Base-by-base conservation (phyloP, 2,113 vertebrate species). In the Alligator sinensis region DNA sequence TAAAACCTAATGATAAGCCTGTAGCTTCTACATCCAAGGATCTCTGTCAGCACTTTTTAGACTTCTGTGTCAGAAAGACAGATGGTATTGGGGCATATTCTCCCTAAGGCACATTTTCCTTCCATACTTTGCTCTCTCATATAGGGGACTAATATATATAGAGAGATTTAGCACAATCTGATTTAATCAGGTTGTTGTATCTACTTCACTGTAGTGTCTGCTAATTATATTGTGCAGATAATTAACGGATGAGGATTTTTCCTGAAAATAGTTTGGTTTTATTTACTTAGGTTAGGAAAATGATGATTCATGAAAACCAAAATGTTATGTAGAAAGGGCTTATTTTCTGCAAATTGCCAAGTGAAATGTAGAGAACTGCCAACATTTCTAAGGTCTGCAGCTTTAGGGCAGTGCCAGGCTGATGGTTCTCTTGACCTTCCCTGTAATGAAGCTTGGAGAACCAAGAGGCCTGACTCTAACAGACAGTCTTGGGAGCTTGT, bases 191-290 rank as follows among this genome's bases (percentile, higher is more conserved):
- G 13, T 58, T 9, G 93, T 95, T 95, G 82, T n/a, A 80, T 78
- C 63, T 70, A 24, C 82, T 91, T 89, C 91, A 89, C 85, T 18
- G 82, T n/a, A n/a, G 28, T 80, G 7, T 70, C 66, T 94, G 28
- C 83, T 96, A 97, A 96, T 94, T 86, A 95, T 88, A 22, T 80
- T 64, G 77, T 55, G 92, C 81, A 88, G 91, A 17, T 54, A 92
- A 88, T 93, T 96, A 47, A 47, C 8, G 8, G 47, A 47, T 47
- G 8, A 47, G 47, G 47, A 47, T 47, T 47, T 47, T 47, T 47
- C 47, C 47, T 47, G 6, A 47, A 47, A 47, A 47, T 47, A 47
- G 47, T 47, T 38, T 47, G 47, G 47, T 47, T 47, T 47, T 47
- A 47, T 47, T 47, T 47, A 47, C 47, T 47, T 47, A 9, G 47